Evolutionary conservation across 2,113 vertebrate species (phyloP).

Genomic region (Platichthys stellatus): DNA sequence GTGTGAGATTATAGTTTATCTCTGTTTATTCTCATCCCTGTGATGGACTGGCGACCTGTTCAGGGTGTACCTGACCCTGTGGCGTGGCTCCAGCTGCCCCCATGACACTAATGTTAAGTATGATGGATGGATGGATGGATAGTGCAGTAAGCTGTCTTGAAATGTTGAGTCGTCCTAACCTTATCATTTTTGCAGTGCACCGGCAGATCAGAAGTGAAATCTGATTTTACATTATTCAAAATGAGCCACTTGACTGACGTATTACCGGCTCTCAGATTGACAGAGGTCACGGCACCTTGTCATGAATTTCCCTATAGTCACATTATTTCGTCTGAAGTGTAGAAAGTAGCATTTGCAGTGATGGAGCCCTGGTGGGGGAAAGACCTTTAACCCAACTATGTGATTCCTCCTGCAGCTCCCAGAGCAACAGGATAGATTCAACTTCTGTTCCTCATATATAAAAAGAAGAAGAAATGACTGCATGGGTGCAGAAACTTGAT

Average conservation of each 20-base stretch:
- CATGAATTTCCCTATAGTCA: constrained; percentile 14
- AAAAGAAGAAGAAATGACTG: too few species aligned
- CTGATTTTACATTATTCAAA: constrained; percentile 9
- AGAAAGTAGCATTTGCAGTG: constrained; percentile 16
- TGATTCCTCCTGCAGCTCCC: background rate
- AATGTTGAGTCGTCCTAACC: too few species aligned
- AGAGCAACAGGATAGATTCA: background rate
- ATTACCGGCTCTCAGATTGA: background rate
- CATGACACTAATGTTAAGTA: too few species aligned
- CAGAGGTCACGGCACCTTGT: constrained; percentile 20
- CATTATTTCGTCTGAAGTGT: background rate
- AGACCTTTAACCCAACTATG: constrained; percentile 1
- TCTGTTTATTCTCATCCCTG: too few species aligned
- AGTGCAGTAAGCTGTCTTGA: too few species aligned
- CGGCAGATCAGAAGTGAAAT: constrained; percentile 9
- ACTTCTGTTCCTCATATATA: background rate
- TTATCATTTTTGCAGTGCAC: background rate
- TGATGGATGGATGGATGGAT: too few species aligned
- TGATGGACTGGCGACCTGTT: too few species aligned
- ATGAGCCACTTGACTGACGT: background rate
- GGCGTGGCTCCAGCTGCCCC: too few species aligned
- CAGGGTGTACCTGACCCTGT: too few species aligned
- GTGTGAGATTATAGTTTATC: too few species aligned
- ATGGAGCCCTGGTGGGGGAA: background rate
- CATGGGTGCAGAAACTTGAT: background rate